Conservation (phyloP, 2,888 invertebrate species). For the Oconnorella tubifera region DNA sequence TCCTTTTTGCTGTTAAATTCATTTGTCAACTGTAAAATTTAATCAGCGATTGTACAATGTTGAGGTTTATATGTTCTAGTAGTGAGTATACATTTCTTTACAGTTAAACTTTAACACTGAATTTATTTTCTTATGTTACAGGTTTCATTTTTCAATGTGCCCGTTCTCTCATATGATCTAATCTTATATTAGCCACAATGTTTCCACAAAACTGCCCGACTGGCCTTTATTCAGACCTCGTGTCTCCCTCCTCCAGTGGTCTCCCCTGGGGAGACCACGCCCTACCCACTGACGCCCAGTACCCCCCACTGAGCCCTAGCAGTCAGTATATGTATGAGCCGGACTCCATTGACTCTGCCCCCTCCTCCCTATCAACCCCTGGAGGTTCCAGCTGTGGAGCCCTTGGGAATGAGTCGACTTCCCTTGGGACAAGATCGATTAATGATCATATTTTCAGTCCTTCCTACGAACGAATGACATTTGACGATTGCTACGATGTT, state of each 20-base stretch:
- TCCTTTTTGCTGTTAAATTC: no score
- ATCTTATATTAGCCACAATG: no score
- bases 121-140: no score
- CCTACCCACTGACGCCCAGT: neutral
- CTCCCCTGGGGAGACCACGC: neutral
- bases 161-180: no score
- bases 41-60: no score
- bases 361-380: neutral
- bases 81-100: no score
- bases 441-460: constrained; percentile 9
- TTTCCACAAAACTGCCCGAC: neutral
- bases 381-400: neutral
- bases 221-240: neutral
- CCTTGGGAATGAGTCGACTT: neutral
- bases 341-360: neutral
- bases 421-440: no score
- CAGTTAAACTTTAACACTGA: no score
- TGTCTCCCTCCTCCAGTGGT: neutral
- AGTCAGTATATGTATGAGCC: constrained; percentile 19
- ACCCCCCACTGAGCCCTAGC: constrained; percentile 15
- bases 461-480: constrained; percentile 13
- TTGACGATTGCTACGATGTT: constrained; percentile 11
- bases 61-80: no score
- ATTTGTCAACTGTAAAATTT: no score
- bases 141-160: no score